phyloP scores from a whole-genome alignment of 2,797 vertebrate species.

The Mionectes olivaceus region DNA sequence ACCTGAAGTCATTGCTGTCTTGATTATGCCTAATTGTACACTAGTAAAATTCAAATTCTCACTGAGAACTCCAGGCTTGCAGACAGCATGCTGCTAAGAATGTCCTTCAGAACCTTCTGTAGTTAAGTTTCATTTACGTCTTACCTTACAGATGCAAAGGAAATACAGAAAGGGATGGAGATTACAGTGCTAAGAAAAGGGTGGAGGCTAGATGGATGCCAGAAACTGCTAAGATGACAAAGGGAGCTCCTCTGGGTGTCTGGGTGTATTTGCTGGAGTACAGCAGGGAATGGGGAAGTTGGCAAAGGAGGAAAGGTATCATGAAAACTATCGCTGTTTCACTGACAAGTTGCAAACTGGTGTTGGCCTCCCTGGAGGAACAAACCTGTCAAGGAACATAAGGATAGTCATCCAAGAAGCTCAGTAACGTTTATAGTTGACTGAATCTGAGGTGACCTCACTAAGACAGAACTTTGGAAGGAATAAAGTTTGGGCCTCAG shows the following conservation, averaged over 20 bases:
- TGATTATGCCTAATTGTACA: slow-evolving; percentile 25
- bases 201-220: not conserved
- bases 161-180: not conserved
- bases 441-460: not conserved
- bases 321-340: not conserved
- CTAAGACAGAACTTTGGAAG: not conserved
- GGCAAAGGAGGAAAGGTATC: not conserved
- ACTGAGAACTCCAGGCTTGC: slow-evolving; percentile 15
- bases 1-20: slow-evolving; percentile 32
- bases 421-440: not conserved
- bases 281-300: not conserved
- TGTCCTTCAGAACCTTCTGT: slow-evolving; percentile 23
- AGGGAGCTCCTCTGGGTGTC: not conserved
- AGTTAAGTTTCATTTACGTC: not conserved
- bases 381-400: not conserved
- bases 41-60: not conserved
- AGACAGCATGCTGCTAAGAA: slow-evolving; percentile 26
- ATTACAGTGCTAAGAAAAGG: not conserved
- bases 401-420: not conserved
- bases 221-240: not conserved
- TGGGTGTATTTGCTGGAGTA: not conserved
- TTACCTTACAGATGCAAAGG: not conserved
- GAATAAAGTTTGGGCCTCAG: not conserved
- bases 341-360: not conserved
- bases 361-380: not conserved